Evolutionary conservation across 1,140 invertebrate species (phyloP).

Genomic region (Pseudachorutes palmiensis): DNA sequence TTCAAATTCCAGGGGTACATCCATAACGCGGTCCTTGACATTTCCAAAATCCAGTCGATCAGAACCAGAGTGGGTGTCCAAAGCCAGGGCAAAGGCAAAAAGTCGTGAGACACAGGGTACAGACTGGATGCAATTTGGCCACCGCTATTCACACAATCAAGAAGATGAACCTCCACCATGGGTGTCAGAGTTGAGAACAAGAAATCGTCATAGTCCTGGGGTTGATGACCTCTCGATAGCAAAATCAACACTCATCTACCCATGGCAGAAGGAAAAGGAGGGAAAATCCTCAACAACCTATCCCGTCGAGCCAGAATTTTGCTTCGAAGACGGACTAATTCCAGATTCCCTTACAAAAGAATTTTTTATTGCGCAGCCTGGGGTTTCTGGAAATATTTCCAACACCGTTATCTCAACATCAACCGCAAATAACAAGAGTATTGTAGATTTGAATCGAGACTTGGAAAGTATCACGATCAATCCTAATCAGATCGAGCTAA

Average conservation of each 20-base stretch:
- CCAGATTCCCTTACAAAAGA: too few relatives aligned
- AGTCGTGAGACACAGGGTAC: constrained; percentile 31
- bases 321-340: too few relatives aligned
- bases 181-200: constrained; percentile 33
- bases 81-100: constrained; percentile 35
- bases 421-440: constrained; percentile 17
- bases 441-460: constrained; percentile 25
- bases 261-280: constrained; percentile 27
- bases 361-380: too few relatives aligned
- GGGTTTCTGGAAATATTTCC: neutral
- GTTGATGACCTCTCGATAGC: too few relatives aligned
- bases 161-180: constrained; percentile 34
- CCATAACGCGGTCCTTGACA: constrained; percentile 32
- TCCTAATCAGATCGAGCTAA: constrained; percentile 13
- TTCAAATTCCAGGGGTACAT: neutral
- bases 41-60: constrained; percentile 30
- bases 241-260: constrained; percentile 32
- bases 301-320: too few relatives aligned
- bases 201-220: constrained; percentile 17
- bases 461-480: constrained; percentile 17
- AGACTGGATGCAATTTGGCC: constrained; percentile 34
- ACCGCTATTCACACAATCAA: constrained; percentile 7
- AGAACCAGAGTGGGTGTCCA: constrained; percentile 38
- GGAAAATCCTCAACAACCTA: too few relatives aligned
- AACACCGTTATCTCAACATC: neutral